A percentile compares a stretch with the other conserved stretches of the same genome.
Conservation (phyloP, 2,797 vertebrate genomes). For the Ptychobarbus kaznakovi region DNA sequence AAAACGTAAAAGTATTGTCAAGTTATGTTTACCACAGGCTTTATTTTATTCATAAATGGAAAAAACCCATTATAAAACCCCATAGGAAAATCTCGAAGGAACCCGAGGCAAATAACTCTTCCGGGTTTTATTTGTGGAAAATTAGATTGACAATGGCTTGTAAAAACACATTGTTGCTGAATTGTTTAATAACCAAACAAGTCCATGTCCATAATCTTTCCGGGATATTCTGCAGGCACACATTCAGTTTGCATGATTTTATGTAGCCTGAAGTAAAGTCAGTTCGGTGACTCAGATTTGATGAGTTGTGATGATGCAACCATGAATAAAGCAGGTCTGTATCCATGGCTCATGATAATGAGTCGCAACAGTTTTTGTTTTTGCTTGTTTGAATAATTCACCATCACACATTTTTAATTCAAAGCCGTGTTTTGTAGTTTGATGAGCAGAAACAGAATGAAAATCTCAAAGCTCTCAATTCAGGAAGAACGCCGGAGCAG, state of each 20-base stretch:
- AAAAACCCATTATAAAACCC: too few species aligned
- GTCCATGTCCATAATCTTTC: background rate
- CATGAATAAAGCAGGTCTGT: slow-evolving; percentile 1
- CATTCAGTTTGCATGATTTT: background rate
- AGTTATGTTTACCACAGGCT: too few species aligned
- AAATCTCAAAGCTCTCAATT: background rate
- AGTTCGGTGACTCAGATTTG: slow-evolving; percentile 58
- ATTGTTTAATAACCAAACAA: background rate
- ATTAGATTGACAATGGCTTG: background rate
- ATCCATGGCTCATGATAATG: slow-evolving; percentile 7
- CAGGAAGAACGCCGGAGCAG: background rate
- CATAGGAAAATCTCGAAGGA: too few species aligned
- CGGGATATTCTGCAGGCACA: background rate
- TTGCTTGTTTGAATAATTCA: slow-evolving; percentile 46
- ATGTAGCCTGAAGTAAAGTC: slow-evolving; percentile 31
- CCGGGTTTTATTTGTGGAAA: background rate
- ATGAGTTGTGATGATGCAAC: slow-evolving; percentile 8
- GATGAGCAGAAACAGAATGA: background rate
- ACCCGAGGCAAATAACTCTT: too few species aligned
- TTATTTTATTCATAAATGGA: too few species aligned
- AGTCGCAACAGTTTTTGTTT: background rate
- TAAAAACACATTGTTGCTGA: background rate
- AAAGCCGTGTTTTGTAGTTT: slow-evolving; percentile 7
- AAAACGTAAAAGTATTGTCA: too few species aligned
- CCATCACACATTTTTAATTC: slow-evolving; percentile 24